These are phyloP conservation scores for Hippocampus zosterae DNA, from an alignment of 2,113 vertebrate genomes.

Conservation along the genomic window DNA sequence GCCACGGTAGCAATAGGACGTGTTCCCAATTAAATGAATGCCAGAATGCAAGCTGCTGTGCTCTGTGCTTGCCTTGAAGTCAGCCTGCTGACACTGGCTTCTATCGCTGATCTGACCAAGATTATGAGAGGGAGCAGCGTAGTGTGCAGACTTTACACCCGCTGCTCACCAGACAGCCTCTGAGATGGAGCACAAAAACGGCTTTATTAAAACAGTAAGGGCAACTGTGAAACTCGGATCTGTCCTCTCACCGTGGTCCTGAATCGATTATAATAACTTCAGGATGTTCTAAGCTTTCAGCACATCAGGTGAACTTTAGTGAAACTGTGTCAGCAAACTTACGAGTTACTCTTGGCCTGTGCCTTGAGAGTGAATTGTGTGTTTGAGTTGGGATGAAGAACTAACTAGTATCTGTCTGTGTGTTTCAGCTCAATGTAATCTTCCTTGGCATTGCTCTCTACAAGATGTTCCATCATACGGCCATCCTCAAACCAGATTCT, in stretches of 20 bases:
- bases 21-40: conserved; percentile 54
- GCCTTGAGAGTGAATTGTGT: conserved; percentile 35
- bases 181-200: conserved; percentile 21
- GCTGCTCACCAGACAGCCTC: conserved; percentile 21
- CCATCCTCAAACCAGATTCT: conserved; percentile 97
- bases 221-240: conserved; percentile 41
- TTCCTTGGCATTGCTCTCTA: conserved; percentile 98
- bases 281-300: conserved; percentile 34
- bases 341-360: background rate
- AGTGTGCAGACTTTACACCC: conserved; percentile 21
- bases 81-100: conserved; percentile 9
- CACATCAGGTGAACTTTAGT: conserved; percentile 40
- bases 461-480: conserved; percentile 99
- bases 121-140: conserved; percentile 24
- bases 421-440: conserved; percentile 95
- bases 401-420: conserved; percentile 34
- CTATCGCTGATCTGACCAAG: conserved; percentile 37
- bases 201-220: conserved; percentile 38
- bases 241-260: conserved; percentile 42
- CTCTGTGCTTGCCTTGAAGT: conserved; percentile 42
- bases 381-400: conserved; percentile 46
- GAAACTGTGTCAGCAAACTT: conserved; percentile 35
- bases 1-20: conserved; percentile 21
- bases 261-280: conserved; percentile 40
- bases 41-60: conserved; percentile 22